Conservation (phyloP, 92 coral and sea anemone species). For the Plumapathes pennacea region DNA sequence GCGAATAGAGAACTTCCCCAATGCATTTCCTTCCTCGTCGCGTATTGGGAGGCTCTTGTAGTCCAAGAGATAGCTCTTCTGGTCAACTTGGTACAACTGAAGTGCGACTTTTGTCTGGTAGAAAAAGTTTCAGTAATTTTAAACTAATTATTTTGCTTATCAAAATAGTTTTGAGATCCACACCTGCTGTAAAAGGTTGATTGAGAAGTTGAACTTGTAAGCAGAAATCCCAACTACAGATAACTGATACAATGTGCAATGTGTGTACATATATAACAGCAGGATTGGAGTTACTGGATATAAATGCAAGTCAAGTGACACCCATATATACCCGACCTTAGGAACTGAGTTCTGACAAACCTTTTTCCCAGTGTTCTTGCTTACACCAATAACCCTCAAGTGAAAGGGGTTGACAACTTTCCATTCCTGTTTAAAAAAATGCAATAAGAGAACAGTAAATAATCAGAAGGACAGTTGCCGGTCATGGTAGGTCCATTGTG, state of each 20-base stretch:
- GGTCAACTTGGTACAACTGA: slow-evolving; percentile 97
- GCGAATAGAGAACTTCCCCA: slow-evolving; percentile 67
- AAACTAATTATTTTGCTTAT: background rate
- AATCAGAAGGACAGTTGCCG: too few species aligned
- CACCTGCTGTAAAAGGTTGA: background rate
- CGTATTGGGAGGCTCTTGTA: slow-evolving; percentile 86
- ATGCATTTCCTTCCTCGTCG: slow-evolving; percentile 24
- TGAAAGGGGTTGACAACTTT: slow-evolving; percentile 91
- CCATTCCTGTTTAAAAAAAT: slow-evolving; percentile 76
- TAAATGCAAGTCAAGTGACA: too few species aligned
- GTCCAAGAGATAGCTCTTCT: slow-evolving; percentile 88
- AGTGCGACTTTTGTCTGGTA: slow-evolving; percentile 82
- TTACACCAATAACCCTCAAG: slow-evolving; percentile 77
- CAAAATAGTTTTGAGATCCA: background rate
- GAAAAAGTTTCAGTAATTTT: background rate
- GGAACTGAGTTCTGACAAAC: too few species aligned
- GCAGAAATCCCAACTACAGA: too few species aligned
- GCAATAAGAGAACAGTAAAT: too few species aligned
- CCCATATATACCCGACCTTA: too few species aligned
- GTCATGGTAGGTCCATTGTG: too few species aligned
- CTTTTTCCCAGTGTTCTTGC: slow-evolving; percentile 84
- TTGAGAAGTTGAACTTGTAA: too few species aligned
- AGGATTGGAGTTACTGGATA: too few species aligned
- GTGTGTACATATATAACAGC: too few species aligned
- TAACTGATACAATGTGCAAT: too few species aligned